These are phyloP conservation scores for Conger conger DNA, from an alignment of 2,113 vertebrate genomes.

Conservation along the genomic window DNA sequence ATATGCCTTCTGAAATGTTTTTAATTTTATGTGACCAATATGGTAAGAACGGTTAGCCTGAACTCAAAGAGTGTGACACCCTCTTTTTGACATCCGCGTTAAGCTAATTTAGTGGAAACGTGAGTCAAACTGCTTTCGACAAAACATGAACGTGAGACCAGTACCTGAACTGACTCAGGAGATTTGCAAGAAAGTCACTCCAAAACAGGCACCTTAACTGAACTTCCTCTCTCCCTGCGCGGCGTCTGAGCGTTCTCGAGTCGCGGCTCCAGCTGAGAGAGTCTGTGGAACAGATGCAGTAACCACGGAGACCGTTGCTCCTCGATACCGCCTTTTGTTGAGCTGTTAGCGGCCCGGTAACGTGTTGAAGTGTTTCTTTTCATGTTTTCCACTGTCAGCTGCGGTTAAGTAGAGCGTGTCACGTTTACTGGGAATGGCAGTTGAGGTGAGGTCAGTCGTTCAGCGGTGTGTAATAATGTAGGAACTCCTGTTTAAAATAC, in stretches of 20 bases:
- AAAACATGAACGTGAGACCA: slow-evolving; percentile 9
- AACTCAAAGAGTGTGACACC: background rate
- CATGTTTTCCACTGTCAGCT: background rate
- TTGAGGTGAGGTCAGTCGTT: background rate
- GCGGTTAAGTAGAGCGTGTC: background rate
- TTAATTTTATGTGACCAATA: background rate
- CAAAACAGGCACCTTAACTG: slow-evolving; percentile 9
- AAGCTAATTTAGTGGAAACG: background rate
- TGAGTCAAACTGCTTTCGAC: slow-evolving; percentile 6
- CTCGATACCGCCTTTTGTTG: background rate
- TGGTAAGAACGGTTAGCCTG: background rate
- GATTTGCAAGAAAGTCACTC: slow-evolving; percentile 8
- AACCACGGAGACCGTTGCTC: background rate
- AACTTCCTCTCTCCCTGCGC: background rate
- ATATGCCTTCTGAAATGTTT: background rate
- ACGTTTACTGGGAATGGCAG: background rate
- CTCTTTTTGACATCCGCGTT: background rate
- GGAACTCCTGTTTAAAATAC: background rate
- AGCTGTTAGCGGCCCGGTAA: background rate
- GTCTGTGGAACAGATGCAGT: background rate
- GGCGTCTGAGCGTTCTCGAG: slow-evolving; percentile 1
- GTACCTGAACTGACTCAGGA: background rate
- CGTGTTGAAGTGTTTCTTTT: background rate
- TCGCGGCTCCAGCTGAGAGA: slow-evolving; percentile 2
- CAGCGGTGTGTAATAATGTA: background rate